Evolutionary conservation across 2,113 vertebrate species (phyloP).

Genomic region (Pseudopodoces humilis): DNA sequence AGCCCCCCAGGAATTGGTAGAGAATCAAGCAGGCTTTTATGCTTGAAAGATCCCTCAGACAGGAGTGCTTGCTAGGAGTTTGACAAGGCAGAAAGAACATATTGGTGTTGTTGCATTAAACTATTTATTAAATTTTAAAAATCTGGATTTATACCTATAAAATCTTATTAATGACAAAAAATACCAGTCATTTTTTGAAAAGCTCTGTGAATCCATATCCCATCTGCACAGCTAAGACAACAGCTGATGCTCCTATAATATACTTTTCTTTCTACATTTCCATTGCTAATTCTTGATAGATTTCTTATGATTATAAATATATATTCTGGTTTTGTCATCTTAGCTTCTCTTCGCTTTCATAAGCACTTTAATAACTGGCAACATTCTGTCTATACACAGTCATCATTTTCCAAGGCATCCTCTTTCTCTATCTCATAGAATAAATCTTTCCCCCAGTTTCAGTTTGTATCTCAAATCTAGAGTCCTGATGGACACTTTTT

Average conservation of each 20-base stretch:
- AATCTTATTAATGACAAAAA: background rate
- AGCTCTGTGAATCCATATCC: background rate
- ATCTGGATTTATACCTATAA: background rate
- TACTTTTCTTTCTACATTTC: background rate
- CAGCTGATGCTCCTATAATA: background rate
- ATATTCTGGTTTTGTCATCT: background rate
- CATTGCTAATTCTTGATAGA: background rate
- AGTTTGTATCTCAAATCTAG: background rate
- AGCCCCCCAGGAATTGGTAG: background rate
- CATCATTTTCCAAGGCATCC: background rate
- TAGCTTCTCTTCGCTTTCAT: background rate
- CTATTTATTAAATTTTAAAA: background rate
- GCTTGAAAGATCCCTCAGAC: background rate
- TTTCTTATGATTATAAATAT: background rate
- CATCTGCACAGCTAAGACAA: background rate
- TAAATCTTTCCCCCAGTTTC: background rate
- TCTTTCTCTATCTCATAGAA: background rate
- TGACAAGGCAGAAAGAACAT: background rate
- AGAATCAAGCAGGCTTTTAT: background rate
- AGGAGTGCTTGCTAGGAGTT: background rate
- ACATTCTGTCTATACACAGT: background rate
- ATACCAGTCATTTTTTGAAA: background rate
- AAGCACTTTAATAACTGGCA: background rate
- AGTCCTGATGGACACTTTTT: background rate
- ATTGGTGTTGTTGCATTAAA: background rate